Evolutionary conservation across 37 sponge, comb jelly and placozoan genomes (phyloP), one percentile per base, ranked within the genome.

Genomic region (Ianthella basta): DNA sequence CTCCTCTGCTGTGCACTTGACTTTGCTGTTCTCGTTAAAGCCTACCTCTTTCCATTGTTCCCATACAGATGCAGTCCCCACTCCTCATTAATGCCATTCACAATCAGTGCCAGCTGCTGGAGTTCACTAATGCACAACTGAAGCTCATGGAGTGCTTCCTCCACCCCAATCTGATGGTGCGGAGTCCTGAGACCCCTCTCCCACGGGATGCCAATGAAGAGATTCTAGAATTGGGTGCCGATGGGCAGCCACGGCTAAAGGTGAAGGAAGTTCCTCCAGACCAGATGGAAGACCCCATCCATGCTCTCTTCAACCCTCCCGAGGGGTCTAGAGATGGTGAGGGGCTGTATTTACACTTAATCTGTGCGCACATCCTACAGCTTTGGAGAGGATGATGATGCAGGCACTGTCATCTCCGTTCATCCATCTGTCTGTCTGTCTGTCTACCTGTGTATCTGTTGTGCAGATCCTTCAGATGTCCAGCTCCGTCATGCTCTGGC

Each of bases 391-490:
- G 59, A 57, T 57, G 59, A 57, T 20, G 18, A 57, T 20, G 59
- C 15, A 57, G 59, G n/a, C n/a, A n/a, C n/a, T n/a, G n/a, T n/a
- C n/a, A n/a, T n/a, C n/a, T n/a, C n/a, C n/a, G n/a, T n/a, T 29
- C 64, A 29, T 61, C 24, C 14, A 4, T 27, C 14, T 29, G 64
- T 27, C 64, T 61, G 44, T 41, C 24, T 41, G 32, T 39, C 1
- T 50, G 41, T 41, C 54, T 75, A 14, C 53, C 37, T 36, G 50
- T 44, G 2, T 38, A 12, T 5, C 37, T 6, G 34, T n/a, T 14
- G 15, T 85, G 60, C 65, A 95, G 92, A 93, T 55, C 94, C 89
- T 59, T 90, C 91, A 21, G 96, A 92, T 73, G 50, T 82, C n/a
- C 88, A 91, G 16, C 86, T 97, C 3, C 83, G 94, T 16, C 81